These are phyloP conservation scores for Meiosimyza platycephala DNA, from an alignment of 2,888 invertebrate species.

Conservation along the genomic window DNA sequence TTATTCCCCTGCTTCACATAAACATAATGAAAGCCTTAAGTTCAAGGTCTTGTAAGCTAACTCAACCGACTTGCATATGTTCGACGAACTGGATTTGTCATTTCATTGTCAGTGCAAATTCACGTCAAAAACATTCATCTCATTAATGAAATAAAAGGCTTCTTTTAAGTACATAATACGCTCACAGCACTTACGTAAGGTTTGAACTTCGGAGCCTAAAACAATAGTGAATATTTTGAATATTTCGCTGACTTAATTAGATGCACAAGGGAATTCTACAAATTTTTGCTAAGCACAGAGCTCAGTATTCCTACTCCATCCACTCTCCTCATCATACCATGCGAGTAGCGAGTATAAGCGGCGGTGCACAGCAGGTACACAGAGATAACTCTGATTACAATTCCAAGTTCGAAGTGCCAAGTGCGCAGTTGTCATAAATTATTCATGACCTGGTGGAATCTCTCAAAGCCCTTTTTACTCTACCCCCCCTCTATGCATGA, in stretches of 20 bases:
- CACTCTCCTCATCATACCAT: not conserved
- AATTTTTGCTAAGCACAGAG: conserved; percentile 8
- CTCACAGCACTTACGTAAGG: conserved; percentile 50
- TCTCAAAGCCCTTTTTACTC: not conserved
- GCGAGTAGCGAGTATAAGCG: conserved; percentile 33
- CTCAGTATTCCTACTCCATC: too few species aligned
- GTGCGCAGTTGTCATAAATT: conserved; percentile 44
- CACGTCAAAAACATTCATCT: conserved; percentile 11
- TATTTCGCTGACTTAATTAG: conserved; percentile 62
- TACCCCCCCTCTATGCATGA: not conserved
- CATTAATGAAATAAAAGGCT: not conserved
- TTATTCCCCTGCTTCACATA: too few species aligned
- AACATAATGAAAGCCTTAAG: not conserved
- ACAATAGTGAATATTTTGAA: conserved; percentile 61
- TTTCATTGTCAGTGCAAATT: conserved; percentile 23
- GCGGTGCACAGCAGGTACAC: conserved; percentile 17
- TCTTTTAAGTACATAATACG: not conserved
- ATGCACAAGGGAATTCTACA: conserved; percentile 45
- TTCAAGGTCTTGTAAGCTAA: conserved; percentile 12
- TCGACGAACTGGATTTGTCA: conserved; percentile 21
- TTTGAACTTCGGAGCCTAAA: conserved; percentile 57
- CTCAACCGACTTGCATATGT: not conserved
- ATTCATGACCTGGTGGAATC: conserved; percentile 42
- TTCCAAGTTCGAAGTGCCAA: conserved; percentile 35
- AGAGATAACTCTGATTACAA: conserved; percentile 38